Conservation (phyloP, 1,140 invertebrate genomes). For the Dysdera silvatica region DNA sequence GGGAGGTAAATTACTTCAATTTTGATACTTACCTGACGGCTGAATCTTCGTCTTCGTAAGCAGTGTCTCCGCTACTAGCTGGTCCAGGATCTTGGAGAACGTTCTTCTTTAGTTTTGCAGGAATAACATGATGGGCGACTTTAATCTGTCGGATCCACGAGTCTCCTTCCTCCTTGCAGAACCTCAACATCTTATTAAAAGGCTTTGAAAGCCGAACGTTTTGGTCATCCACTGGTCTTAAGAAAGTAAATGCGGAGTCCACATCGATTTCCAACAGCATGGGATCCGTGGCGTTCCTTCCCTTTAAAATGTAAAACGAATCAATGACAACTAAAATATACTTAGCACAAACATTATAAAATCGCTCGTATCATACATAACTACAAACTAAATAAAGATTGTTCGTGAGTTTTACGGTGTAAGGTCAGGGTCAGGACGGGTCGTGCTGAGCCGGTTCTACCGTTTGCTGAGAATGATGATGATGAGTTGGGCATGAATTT, state of each 20-base stretch:
- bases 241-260: constrained; percentile 14
- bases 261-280: constrained; percentile 17
- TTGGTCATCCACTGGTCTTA: constrained; percentile 22
- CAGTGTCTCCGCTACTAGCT: constrained; percentile 28
- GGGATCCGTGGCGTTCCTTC: neutral
- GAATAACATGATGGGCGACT: constrained; percentile 22
- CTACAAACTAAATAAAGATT: too few relatives aligned
- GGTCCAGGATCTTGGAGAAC: constrained; percentile 7
- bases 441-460: too few relatives aligned
- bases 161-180: constrained; percentile 18
- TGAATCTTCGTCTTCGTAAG: constrained; percentile 28
- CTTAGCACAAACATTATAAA: too few relatives aligned
- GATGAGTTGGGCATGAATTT: too few relatives aligned
- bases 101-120: constrained; percentile 8
- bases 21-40: constrained; percentile 26
- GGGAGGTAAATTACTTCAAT: too few relatives aligned
- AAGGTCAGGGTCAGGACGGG: too few relatives aligned
- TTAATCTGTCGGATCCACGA: constrained; percentile 23
- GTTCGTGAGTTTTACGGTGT: too few relatives aligned
- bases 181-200: constrained; percentile 18
- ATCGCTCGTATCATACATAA: too few relatives aligned
- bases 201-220: constrained; percentile 18
- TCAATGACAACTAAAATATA: too few relatives aligned
- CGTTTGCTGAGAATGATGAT: too few relatives aligned
- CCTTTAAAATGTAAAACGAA: too few relatives aligned